A percentile compares a stretch with the other conserved stretches of the same genome.
These are phyloP conservation scores for Podabrus alpinus DNA, from an alignment of 2,888 invertebrate genomes.

Conservation along the genomic window DNA sequence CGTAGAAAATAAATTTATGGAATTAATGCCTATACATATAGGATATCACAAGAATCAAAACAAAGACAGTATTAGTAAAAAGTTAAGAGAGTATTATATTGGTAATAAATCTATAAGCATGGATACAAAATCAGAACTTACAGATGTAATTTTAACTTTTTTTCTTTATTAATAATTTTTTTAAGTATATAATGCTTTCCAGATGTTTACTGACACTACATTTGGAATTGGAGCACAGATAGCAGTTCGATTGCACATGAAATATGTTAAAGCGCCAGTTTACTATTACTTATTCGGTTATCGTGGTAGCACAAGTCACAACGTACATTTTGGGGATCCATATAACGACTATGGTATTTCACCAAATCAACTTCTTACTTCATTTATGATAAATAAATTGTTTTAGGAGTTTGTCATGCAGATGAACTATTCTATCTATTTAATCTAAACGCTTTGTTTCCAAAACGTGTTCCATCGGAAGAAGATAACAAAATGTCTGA, in stretches of 20 bases:
- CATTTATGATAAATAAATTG: neutral
- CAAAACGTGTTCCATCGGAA: constrained; percentile 50
- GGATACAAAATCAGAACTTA: neutral
- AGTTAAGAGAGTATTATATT: neutral
- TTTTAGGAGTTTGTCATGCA: constrained; percentile 76
- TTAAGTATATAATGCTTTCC: constrained; percentile 40
- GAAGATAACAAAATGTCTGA: constrained; percentile 59
- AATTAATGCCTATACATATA: constrained; percentile 36
- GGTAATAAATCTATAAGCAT: neutral
- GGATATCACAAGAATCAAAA: neutral
- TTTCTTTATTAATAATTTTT: neutral
- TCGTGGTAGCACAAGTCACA: constrained; percentile 69
- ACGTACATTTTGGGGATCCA: constrained; percentile 70
- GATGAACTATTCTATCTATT: constrained; percentile 84
- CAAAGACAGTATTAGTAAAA: neutral
- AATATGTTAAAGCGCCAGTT: constrained; percentile 61
- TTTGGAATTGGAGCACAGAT: constrained; percentile 68
- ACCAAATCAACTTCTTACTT: neutral
- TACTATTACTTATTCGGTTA: constrained; percentile 72
- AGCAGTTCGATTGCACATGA: constrained; percentile 61
- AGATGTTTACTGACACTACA: constrained; percentile 76
- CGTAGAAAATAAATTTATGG: constrained; percentile 34
- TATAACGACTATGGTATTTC: constrained; percentile 65
- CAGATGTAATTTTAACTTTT: neutral
- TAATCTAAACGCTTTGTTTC: constrained; percentile 66